Base-by-base conservation (phyloP, 1,140 invertebrate genomes). In the Paracyclopina nana region DNA sequence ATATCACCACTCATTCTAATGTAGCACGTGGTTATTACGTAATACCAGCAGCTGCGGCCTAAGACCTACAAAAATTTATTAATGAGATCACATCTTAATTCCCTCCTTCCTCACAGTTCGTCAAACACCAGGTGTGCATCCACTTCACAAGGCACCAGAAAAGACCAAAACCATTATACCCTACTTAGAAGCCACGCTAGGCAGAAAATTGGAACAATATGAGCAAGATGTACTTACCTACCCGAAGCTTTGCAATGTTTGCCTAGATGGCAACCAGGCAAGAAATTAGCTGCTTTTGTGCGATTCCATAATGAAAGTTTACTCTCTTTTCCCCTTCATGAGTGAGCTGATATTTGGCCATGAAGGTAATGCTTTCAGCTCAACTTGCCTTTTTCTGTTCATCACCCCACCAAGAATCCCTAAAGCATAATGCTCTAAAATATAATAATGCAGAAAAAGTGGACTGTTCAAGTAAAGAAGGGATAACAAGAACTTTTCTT, bases 151-250 rank as follows among this genome's bases (percentile, higher is more conserved):
- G 16, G 28, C 12, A 12, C 45, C 45, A 12, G 45, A n/a, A 20
- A 9, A 16, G 16, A 28, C n/a, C 16, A 29, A 28, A 4, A 12
- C 27, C 27, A 16, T 48, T 11, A 24, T 28, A 29, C 12, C 27
- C 20, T 28, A 28, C n/a, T 28, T 48, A 12, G 9, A 22, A 48
- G 14, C 27, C 18, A 20, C 45, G 27, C 25, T 48, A 16, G 28
- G 28, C 22, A 11, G 45, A 28, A 14, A 16, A 12, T 28, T 48
- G 9, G 14, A 12, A 26, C 45, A 48, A 30, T 22, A 28, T 48
- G 45, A 48, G 27, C 30, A 24, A 12, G 45, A 48, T 27, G 30
- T 48, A 28, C 27, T 48, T 14, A 48, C 16, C 22, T 48, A 48
- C 30, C 45, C 45, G 2, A 11, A 28, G 12, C 24, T 48, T 14